Evolutionary conservation across 64 coral and sea anemone genomes (phyloP).

Genomic region (Platygyra sinensis): DNA sequence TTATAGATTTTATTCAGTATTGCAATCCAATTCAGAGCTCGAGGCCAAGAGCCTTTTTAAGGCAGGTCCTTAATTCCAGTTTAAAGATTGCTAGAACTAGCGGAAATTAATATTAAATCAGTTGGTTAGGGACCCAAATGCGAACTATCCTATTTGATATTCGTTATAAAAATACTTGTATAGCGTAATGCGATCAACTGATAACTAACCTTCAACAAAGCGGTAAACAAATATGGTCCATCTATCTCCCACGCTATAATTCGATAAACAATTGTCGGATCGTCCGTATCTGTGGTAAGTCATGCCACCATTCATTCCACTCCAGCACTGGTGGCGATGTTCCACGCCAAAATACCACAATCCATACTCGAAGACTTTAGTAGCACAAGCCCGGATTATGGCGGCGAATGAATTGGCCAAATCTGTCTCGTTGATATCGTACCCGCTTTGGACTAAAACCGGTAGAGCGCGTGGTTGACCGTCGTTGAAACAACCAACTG

Average conservation of each 20-base stretch:
- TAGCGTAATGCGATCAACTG: not conserved
- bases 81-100: too few species aligned
- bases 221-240: constrained; percentile 3
- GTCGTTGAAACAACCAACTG: not conserved
- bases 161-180: too few species aligned
- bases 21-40: too few species aligned
- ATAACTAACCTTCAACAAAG: constrained; percentile 2
- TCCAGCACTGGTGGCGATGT: not conserved
- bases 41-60: too few species aligned
- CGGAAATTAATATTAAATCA: too few species aligned
- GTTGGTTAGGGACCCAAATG: too few species aligned
- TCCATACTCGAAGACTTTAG: not conserved
- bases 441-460: not conserved
- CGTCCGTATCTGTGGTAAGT: not conserved
- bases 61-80: too few species aligned
- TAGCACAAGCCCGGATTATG: not conserved
- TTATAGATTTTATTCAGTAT: too few species aligned
- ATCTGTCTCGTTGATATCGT: not conserved
- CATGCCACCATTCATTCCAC: not conserved
- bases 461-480: not conserved
- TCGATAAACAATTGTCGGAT: not conserved
- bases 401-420: too few species aligned
- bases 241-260: not conserved
- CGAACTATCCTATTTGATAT: too few species aligned
- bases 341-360: not conserved